These are phyloP conservation scores for Diachrysia chrysitis DNA, from an alignment of 2,888 invertebrate species.

Conservation along the genomic window DNA sequence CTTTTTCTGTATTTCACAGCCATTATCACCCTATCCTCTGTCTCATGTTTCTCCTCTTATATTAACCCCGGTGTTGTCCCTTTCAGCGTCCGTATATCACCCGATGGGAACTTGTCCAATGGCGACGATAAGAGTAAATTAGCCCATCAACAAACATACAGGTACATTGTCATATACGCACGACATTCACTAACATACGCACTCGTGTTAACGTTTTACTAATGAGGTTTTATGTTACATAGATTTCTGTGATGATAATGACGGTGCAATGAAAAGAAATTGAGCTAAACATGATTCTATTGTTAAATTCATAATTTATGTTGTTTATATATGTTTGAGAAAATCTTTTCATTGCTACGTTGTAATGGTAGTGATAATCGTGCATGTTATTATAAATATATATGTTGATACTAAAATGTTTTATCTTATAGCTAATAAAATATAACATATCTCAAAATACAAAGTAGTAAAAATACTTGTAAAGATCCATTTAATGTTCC, in stretches of 20 bases:
- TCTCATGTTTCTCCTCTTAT: slow-evolving; percentile 71
- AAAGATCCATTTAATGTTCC: background rate
- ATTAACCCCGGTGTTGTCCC: slow-evolving; percentile 88
- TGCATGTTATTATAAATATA: slow-evolving; percentile 43
- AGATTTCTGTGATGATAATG: slow-evolving; percentile 38
- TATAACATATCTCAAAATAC: background rate
- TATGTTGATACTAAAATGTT: background rate
- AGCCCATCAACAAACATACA: slow-evolving; percentile 93
- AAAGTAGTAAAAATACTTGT: background rate
- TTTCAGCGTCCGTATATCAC: slow-evolving; percentile 90
- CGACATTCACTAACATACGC: slow-evolving; percentile 62
- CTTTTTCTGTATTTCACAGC: slow-evolving; percentile 67
- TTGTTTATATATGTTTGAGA: slow-evolving; percentile 6
- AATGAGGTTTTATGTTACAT: slow-evolving; percentile 53
- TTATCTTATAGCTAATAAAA: background rate
- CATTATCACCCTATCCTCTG: slow-evolving; percentile 70
- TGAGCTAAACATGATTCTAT: background rate
- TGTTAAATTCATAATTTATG: background rate
- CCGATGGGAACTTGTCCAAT: slow-evolving; percentile 90
- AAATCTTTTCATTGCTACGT: slow-evolving; percentile 18
- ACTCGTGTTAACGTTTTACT: slow-evolving; percentile 42
- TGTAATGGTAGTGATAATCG: slow-evolving; percentile 15
- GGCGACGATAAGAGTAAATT: slow-evolving; percentile 91
- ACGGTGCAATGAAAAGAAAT: background rate
- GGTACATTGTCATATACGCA: slow-evolving; percentile 85